Base-by-base conservation (phyloP, 2,797 vertebrate species). In the Malurus leucopterus region DNA sequence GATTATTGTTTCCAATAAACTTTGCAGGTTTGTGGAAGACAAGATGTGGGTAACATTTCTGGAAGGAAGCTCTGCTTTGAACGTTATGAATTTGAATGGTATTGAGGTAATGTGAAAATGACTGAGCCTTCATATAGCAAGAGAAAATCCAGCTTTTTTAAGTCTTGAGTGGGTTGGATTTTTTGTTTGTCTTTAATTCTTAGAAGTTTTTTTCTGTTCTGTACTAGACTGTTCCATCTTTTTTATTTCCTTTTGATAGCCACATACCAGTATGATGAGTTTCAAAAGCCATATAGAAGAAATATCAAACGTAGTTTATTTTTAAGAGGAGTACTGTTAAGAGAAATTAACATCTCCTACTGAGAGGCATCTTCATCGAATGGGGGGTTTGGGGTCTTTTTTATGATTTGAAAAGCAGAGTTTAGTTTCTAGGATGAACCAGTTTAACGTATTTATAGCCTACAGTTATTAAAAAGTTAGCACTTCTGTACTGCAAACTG, bases 1-100 rank as follows among this genome's bases (percentile, higher is more conserved):
- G 8, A 3, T 86, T 49, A 70, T 18, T 69, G 21, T 86, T 93
- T 91, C 32, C 30, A 49, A 61, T 93, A 63, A 65, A 46, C 78
- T 64, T 95, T 82, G 38, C 93, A 99, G 99, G 95, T 99, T 99
- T 80, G 99, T 99, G 21, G 99, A 99, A 95, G 98, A 99, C 97
- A 99, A 99, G 97, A 99, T 99, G 99, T 99, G 99, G 99, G 98
- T 99, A 87, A 99, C 99, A 1, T 99, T 99, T 97, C 95, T 99
- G 94, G 99, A 99, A 95, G 99, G 99, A 84, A 99, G 98, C 88
- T 99, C 99, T 73, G 99, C 99, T 86, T 97, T 99, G 79, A 98
- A 96, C 57, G 99, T 98, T 79, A 97, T 98, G 70, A 98, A 96
- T 78, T 97, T 99, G 70, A 98, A 98, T 84, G 98, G 98, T 47